phyloP scores from a whole-genome alignment of 2,888 invertebrate genomes.

The Meiosimyza decipiens region DNA sequence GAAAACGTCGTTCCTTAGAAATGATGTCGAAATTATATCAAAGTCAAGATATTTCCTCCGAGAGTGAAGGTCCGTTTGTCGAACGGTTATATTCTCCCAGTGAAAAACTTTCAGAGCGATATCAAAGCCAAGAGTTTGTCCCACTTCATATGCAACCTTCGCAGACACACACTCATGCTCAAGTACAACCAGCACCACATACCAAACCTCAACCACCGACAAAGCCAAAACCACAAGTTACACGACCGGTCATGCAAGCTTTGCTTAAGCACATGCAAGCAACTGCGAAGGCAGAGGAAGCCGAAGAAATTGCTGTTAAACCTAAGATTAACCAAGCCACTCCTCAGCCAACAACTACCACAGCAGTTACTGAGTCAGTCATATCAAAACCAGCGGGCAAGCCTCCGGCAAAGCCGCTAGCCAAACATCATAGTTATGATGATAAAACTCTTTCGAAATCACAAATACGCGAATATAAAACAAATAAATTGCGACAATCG shows the following conservation, averaged over 20 bases:
- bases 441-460: conserved; percentile 74
- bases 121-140: conserved; percentile 75
- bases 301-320: conserved; percentile 20
- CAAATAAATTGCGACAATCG: conserved; percentile 72
- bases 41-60: conserved; percentile 72
- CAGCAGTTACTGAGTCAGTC: conserved; percentile 52
- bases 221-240: conserved; percentile 59
- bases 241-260: conserved; percentile 61
- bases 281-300: conserved; percentile 42
- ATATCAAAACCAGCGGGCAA: conserved; percentile 57
- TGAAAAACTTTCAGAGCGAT: conserved; percentile 74
- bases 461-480: conserved; percentile 75
- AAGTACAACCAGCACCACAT: conserved; percentile 43
- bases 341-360: conserved; percentile 44
- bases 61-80: conserved; percentile 67
- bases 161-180: conserved; percentile 44
- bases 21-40: conserved; percentile 71
- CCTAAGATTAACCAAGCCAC: conserved; percentile 48
- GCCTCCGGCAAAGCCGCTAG: conserved; percentile 70
- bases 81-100: conserved; percentile 73
- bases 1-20: conserved; percentile 69
- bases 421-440: conserved; percentile 75
- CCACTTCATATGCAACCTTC: conserved; percentile 62
- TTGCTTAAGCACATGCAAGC: conserved; percentile 60
- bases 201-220: conserved; percentile 41